Percentiles rank a stretch among this genome's conserved stretches.
phyloP scores from a whole-genome alignment of 2,113 vertebrate species.

The Diadophis punctatus region DNA sequence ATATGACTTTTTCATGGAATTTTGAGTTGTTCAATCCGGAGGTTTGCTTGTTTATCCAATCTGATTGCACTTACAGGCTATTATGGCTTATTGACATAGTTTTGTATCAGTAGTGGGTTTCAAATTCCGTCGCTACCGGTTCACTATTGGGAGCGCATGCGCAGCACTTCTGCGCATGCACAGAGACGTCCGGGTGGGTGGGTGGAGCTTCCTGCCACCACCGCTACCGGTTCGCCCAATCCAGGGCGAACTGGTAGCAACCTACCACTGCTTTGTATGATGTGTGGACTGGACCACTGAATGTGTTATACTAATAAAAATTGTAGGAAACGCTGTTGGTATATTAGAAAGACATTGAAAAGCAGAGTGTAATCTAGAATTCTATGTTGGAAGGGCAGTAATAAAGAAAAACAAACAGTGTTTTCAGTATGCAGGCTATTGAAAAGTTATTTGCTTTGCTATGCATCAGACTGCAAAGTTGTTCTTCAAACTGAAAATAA shows the following conservation, averaged over 20 bases:
- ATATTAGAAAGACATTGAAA: not conserved
- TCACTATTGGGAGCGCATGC: too few species aligned
- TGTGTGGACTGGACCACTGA: not conserved
- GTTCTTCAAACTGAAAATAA: not conserved
- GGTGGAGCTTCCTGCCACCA: too few species aligned
- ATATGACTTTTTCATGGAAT: not conserved
- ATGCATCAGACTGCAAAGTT: too few species aligned
- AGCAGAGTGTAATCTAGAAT: not conserved
- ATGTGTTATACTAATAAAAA: not conserved
- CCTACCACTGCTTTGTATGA: not conserved
- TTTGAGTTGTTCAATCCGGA: not conserved
- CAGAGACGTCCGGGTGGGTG: too few species aligned
- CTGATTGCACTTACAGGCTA: not conserved
- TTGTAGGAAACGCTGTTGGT: not conserved
- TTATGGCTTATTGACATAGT: not conserved
- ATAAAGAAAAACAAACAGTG: not conserved
- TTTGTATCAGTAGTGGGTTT: not conserved
- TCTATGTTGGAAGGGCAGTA: not conserved
- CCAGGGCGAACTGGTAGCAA: too few species aligned
- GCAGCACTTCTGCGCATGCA: too few species aligned
- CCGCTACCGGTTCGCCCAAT: too few species aligned
- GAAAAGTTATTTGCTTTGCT: not conserved
- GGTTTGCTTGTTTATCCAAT: not conserved
- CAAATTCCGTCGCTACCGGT: too few species aligned
- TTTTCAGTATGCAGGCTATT: not conserved